phyloP scores from a whole-genome alignment of 2,888 invertebrate species.

The Fissipunctia ypsillon region DNA sequence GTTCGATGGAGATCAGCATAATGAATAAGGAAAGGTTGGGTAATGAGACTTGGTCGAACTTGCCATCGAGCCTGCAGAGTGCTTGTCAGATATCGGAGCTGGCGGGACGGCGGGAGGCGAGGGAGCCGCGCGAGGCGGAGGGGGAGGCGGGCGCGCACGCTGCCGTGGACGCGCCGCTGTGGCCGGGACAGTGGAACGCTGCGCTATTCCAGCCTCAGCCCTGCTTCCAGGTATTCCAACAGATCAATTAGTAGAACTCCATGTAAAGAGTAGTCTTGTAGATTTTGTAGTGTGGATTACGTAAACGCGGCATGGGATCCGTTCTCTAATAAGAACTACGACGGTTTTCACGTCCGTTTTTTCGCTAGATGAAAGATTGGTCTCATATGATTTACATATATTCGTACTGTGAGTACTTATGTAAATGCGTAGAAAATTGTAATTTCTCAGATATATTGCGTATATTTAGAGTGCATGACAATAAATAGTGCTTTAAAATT shows the following conservation, averaged over 20 bases:
- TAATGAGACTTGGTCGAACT: constrained; percentile 91
- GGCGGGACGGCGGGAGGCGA: constrained; percentile 76
- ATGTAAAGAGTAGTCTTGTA: constrained; percentile 76
- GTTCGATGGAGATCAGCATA: constrained; percentile 89
- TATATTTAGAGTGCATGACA: constrained; percentile 87
- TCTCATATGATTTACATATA: constrained; percentile 80
- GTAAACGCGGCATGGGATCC: constrained; percentile 71
- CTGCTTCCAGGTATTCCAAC: constrained; percentile 91
- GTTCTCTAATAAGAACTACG: constrained; percentile 49
- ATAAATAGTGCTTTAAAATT: constrained; percentile 87
- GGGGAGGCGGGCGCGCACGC: constrained; percentile 68
- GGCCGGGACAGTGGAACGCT: constrained; percentile 86
- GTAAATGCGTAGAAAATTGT: constrained; percentile 68
- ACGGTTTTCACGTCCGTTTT: constrained; percentile 64
- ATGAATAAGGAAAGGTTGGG: constrained; percentile 88
- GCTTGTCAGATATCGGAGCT: constrained; percentile 92
- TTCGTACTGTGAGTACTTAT: constrained; percentile 68
- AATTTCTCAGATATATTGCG: constrained; percentile 67
- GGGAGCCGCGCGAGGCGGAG: constrained; percentile 74
- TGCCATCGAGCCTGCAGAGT: constrained; percentile 91
- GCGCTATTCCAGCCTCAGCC: constrained; percentile 87
- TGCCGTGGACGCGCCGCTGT: constrained; percentile 80
- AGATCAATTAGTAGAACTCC: constrained; percentile 87
- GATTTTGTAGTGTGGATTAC: constrained; percentile 75
- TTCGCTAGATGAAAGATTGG: constrained; percentile 77